Conservation (phyloP, 2,888 invertebrate genomes). For the Agriopis marginaria region DNA sequence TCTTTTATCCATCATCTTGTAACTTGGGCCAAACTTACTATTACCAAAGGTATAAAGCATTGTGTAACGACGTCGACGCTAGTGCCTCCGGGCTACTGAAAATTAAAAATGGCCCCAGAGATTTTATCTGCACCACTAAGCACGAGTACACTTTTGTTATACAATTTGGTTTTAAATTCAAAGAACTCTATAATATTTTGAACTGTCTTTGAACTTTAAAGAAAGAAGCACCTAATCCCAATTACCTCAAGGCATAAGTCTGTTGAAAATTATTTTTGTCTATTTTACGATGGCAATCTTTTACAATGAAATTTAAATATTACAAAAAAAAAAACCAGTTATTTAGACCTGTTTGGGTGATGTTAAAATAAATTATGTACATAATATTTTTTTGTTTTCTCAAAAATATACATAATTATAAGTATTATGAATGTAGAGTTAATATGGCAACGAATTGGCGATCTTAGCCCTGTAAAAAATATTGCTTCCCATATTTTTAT, state of each 20-base stretch:
- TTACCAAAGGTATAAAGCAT: constrained; percentile 68
- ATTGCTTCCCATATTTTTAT: no score
- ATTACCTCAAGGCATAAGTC: constrained; percentile 3
- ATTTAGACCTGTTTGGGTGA: no score
- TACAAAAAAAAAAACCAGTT: no score
- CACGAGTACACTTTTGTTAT: constrained; percentile 64
- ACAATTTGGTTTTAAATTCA: constrained; percentile 44
- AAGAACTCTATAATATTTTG: constrained; percentile 9
- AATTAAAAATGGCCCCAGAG: constrained; percentile 78
- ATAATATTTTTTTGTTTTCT: no score
- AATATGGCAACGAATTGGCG: no score
- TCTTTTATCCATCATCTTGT: constrained; percentile 34
- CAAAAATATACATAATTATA: no score
- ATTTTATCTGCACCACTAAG: constrained; percentile 69
- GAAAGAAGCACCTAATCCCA: background rate
- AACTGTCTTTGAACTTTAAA: constrained; percentile 3
- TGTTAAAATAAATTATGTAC: no score
- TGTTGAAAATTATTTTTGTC: constrained; percentile 9
- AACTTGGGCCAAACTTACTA: constrained; percentile 47
- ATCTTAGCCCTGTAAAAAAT: no score
- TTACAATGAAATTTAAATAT: no score
- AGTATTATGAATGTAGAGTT: no score
- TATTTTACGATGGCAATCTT: no score
- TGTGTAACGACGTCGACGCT: constrained; percentile 70
- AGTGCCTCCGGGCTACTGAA: constrained; percentile 78